Evolutionary conservation across 2,888 invertebrate species (phyloP).

Genomic region (Archips crataeganus): DNA sequence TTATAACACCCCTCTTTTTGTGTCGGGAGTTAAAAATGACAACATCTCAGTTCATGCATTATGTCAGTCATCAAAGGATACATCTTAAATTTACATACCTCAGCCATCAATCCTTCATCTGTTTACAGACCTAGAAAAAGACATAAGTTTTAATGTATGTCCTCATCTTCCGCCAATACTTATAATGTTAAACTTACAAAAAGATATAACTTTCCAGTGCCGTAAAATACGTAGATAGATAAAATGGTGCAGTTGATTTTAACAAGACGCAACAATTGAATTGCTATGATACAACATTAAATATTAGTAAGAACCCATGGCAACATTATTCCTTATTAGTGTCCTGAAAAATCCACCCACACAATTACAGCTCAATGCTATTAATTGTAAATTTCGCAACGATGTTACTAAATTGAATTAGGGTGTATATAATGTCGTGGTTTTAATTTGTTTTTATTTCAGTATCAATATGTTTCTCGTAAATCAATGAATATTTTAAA

Average conservation of each 20-base stretch:
- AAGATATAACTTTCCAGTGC: conserved; percentile 15
- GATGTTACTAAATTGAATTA: no score
- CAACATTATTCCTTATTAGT: not conserved
- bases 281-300: not conserved
- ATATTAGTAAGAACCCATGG: no score
- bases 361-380: no score
- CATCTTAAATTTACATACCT: conserved; percentile 53
- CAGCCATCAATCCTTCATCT: conserved; percentile 59
- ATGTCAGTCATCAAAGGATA: no score
- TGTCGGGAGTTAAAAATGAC: no score
- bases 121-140: conserved; percentile 81
- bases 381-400: no score
- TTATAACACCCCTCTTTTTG: no score
- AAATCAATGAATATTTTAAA: no score
- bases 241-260: conserved; percentile 23
- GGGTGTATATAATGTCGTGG: no score
- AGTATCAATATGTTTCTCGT: no score
- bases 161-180: not conserved
- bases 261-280: not conserved
- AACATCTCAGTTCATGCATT: no score
- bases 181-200: conserved; percentile 10
- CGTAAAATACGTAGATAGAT: conserved; percentile 7
- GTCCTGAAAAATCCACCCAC: not conserved
- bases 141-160: conserved; percentile 43
- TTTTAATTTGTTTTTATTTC: no score